These are phyloP conservation scores for Caenorhabditis afra DNA, from an alignment of 2,888 invertebrate genomes.

Conservation along the genomic window DNA sequence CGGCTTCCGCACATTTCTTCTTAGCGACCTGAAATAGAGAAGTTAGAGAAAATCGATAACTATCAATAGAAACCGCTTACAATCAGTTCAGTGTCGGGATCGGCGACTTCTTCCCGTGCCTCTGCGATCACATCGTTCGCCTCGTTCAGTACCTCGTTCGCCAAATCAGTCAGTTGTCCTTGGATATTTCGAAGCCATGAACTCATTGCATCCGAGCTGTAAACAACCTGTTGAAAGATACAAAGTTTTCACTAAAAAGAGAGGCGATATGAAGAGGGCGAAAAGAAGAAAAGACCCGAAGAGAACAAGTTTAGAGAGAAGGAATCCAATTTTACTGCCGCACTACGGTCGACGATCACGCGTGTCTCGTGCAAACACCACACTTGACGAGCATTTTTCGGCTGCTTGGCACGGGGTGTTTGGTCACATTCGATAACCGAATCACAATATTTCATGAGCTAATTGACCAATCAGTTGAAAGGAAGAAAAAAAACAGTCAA, in stretches of 20 bases:
- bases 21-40: constrained; percentile 65
- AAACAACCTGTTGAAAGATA: constrained; percentile 1
- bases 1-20: constrained; percentile 72
- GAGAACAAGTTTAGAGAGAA: too few species aligned
- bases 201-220: constrained; percentile 42
- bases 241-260: too few species aligned
- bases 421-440: too few species aligned
- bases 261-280: background rate
- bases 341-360: constrained; percentile 5
- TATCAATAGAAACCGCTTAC: constrained; percentile 39
- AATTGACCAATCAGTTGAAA: too few species aligned
- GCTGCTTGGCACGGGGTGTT: too few species aligned
- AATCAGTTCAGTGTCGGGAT: constrained; percentile 74
- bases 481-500: too few species aligned
- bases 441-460: too few species aligned
- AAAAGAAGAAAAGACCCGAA: too few species aligned
- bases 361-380: constrained; percentile 16
- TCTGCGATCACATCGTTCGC: constrained; percentile 71
- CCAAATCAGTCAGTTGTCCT: constrained; percentile 74
- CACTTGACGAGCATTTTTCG: constrained; percentile 18
- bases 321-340: background rate
- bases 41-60: constrained; percentile 16
- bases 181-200: constrained; percentile 66
- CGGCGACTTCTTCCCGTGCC: constrained; percentile 74
- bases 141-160: constrained; percentile 76